Conservation (phyloP, 2,888 invertebrate genomes). For the Stenotaenia linearis region DNA sequence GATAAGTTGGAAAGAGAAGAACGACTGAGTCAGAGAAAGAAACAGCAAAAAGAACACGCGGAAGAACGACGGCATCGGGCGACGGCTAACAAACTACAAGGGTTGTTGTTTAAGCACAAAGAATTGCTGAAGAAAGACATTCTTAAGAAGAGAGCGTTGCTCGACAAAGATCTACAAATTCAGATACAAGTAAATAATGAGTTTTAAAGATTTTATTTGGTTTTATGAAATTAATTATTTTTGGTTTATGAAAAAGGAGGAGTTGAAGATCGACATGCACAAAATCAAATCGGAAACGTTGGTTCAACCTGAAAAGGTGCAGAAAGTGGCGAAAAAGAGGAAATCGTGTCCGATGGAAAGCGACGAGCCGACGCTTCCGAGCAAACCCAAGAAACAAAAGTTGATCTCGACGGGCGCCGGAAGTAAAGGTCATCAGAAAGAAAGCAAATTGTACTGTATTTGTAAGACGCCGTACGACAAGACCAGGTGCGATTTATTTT, state of each 20-base stretch:
- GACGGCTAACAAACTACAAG: slow-evolving; percentile 58
- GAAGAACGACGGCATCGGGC: slow-evolving; percentile 53
- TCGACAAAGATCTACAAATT: slow-evolving; percentile 81
- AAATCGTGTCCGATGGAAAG: slow-evolving; percentile 38
- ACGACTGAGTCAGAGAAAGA: slow-evolving; percentile 44
- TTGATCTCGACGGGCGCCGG: slow-evolving; percentile 35
- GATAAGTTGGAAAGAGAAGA: slow-evolving; percentile 49
- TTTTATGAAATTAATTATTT: no score
- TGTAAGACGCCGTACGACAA: slow-evolving; percentile 94
- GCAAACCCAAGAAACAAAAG: slow-evolving; percentile 36
- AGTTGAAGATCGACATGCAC: slow-evolving; percentile 37
- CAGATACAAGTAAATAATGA: slow-evolving; percentile 64
- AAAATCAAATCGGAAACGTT: slow-evolving; percentile 2
- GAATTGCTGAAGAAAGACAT: slow-evolving; percentile 90
- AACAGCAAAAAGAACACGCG: slow-evolving; percentile 43
- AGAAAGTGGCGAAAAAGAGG: slow-evolving; percentile 37
- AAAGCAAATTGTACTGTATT: slow-evolving; percentile 74
- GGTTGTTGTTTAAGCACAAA: slow-evolving; percentile 77
- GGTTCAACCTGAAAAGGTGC: background rate
- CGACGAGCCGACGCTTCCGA: slow-evolving; percentile 31
- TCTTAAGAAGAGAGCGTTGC: slow-evolving; percentile 76
- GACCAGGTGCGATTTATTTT: slow-evolving; percentile 62
- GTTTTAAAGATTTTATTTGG: background rate
- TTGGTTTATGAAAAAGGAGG: no score
- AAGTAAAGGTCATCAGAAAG: slow-evolving; percentile 51